Percentiles rank a stretch among this genome's conserved stretches.
These are phyloP conservation scores for Aphrophora alni DNA, from an alignment of 2,888 invertebrate genomes.

Conservation along the genomic window DNA sequence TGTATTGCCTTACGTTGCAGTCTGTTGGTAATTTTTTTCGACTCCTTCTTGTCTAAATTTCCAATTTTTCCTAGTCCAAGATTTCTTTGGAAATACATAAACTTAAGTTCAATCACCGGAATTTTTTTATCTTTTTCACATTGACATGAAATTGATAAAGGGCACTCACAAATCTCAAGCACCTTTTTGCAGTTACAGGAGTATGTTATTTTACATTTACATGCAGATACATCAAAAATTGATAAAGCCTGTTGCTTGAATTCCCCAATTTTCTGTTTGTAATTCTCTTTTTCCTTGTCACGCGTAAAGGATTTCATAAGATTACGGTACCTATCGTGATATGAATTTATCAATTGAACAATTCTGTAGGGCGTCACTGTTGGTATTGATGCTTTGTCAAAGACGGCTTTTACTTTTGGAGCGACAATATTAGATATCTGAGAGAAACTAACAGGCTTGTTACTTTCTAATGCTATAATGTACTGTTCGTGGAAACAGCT, in stretches of 20 bases:
- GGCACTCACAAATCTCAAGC: constrained; percentile 3
- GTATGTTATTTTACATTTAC: constrained; percentile 14
- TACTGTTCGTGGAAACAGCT: constrained; percentile 12
- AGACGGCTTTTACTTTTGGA: constrained; percentile 29
- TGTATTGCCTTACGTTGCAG: too few species aligned
- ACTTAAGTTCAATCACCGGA: constrained; percentile 10
- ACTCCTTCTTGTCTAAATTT: constrained; percentile 13
- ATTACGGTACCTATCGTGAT: constrained; percentile 23
- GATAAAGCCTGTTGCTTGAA: constrained; percentile 10
- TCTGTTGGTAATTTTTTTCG: too few species aligned
- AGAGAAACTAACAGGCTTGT: constrained; percentile 27
- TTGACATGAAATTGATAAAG: not conserved
- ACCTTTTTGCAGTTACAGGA: not conserved
- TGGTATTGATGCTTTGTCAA: constrained; percentile 31
- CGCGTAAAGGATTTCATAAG: constrained; percentile 22
- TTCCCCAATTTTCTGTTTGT: not conserved
- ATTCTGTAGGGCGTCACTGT: constrained; percentile 24
- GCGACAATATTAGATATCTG: not conserved
- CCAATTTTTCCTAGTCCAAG: constrained; percentile 19
- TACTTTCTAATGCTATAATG: not conserved
- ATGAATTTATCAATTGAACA: constrained; percentile 26
- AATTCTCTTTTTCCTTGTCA: constrained; percentile 23
- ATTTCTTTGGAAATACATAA: constrained; percentile 14
- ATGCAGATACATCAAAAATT: constrained; percentile 16
- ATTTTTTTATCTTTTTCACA: constrained; percentile 21